phyloP scores from a whole-genome alignment of 2,888 invertebrate genomes.

The Nemurella pictetii region DNA sequence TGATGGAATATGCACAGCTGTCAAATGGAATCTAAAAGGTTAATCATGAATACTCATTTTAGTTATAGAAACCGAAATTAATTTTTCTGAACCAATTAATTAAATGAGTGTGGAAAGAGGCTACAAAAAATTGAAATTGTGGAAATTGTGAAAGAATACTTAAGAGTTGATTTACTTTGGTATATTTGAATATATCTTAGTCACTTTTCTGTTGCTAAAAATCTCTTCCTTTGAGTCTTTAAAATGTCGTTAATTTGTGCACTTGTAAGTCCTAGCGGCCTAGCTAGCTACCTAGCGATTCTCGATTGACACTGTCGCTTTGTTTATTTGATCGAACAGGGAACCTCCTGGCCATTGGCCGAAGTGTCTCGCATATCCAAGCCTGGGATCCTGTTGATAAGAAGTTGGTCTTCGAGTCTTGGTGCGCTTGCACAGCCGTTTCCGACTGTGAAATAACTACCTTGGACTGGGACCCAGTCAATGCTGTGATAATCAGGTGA shows the following conservation, averaged over 20 bases:
- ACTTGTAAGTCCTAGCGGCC: too few species aligned
- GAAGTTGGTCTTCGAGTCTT: background rate
- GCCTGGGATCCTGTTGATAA: background rate
- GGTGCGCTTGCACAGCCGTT: background rate
- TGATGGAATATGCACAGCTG: background rate
- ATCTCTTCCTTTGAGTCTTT: too few species aligned
- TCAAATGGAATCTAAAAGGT: background rate
- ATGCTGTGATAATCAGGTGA: background rate
- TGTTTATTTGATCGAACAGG: background rate
- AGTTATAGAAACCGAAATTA: too few species aligned
- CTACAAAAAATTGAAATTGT: too few species aligned
- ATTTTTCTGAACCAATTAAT: too few species aligned
- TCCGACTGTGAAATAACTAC: background rate
- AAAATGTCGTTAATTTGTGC: too few species aligned
- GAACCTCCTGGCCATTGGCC: background rate
- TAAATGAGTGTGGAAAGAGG: too few species aligned
- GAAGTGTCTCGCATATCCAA: background rate
- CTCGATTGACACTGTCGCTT: background rate
- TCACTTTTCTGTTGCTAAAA: too few species aligned
- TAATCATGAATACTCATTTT: too few species aligned
- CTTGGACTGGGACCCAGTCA: background rate
- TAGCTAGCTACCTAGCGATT: too few species aligned
- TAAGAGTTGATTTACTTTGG: background rate
- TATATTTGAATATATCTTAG: too few species aligned
- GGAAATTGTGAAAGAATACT: background rate